phyloP scores from a whole-genome alignment of 2,888 invertebrate genomes.

The Allygus modestus region DNA sequence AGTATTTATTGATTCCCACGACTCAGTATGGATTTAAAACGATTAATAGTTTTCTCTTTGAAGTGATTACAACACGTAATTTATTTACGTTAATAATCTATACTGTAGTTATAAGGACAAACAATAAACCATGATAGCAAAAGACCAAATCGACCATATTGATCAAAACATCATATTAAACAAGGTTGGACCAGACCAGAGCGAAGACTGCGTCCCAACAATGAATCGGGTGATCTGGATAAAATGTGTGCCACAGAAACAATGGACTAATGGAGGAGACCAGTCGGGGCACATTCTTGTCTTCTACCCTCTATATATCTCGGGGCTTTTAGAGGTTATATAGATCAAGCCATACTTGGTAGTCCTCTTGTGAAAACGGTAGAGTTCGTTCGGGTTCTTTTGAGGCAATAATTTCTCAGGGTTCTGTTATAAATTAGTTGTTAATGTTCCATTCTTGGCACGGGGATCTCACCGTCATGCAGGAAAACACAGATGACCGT shows the following conservation, averaged over 20 bases:
- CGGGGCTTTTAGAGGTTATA: not conserved
- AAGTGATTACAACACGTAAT: too few relatives aligned
- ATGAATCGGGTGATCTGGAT: constrained; percentile 38
- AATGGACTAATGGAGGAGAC: constrained; percentile 24
- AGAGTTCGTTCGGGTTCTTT: not conserved
- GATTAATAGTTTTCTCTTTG: too few relatives aligned
- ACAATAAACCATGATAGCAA: too few relatives aligned
- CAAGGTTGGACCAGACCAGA: not conserved
- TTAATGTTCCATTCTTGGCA: not conserved
- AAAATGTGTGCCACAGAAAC: constrained; percentile 32
- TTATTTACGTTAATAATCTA: too few relatives aligned
- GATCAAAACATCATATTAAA: constrained; percentile 21
- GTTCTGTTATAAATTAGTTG: not conserved
- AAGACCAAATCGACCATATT: too few relatives aligned
- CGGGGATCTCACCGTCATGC: not conserved
- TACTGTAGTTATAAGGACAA: too few relatives aligned
- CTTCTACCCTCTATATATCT: not conserved
- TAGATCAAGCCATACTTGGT: not conserved
- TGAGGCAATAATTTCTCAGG: not conserved
- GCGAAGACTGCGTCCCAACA: not conserved
- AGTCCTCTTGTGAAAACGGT: not conserved
- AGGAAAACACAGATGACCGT: too few relatives aligned
- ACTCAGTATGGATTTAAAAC: too few relatives aligned
- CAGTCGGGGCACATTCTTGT: not conserved
- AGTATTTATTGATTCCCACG: too few relatives aligned